phyloP scores from a whole-genome alignment of 2,888 invertebrate species.

The Xestia ashworthii region DNA sequence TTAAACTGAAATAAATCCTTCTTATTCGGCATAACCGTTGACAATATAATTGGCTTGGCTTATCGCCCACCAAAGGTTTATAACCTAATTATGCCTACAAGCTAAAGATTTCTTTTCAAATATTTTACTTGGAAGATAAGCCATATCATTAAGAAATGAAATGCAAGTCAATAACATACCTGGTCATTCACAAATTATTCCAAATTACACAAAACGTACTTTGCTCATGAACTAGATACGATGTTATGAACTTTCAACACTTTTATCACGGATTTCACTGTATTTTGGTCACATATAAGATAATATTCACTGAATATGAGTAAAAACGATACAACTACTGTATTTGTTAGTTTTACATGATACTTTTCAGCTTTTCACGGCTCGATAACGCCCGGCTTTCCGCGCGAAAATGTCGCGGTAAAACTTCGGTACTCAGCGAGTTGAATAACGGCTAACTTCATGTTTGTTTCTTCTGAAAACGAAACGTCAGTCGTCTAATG shows the following conservation, averaged over 20 bases:
- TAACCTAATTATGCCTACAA: conserved; percentile 86
- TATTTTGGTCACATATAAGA: conserved; percentile 72
- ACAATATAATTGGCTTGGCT: conserved; percentile 85
- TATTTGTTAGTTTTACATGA: conserved; percentile 76
- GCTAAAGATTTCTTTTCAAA: conserved; percentile 63
- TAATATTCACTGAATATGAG: conserved; percentile 74
- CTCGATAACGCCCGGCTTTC: conserved; percentile 91
- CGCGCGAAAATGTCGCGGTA: conserved; percentile 91
- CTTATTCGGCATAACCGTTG: conserved; percentile 75
- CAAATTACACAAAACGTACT: conserved; percentile 82
- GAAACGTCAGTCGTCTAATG: conserved; percentile 76
- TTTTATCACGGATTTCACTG: conserved; percentile 70
- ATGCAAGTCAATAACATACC: conserved; percentile 79
- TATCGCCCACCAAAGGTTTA: conserved; percentile 87
- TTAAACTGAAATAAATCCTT: conserved; percentile 69
- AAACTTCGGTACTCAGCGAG: conserved; percentile 82
- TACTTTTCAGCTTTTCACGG: conserved; percentile 88
- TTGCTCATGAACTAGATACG: conserved; percentile 79
- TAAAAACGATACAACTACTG: conserved; percentile 71
- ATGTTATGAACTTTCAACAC: conserved; percentile 70
- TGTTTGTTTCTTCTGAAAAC: conserved; percentile 89
- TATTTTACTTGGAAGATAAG: conserved; percentile 60
- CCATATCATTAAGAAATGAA: conserved; percentile 70
- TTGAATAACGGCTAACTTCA: conserved; percentile 84
- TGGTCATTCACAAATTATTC: conserved; percentile 88